Base-by-base conservation (phyloP, 2,113 vertebrate genomes). In the Garra rufa region DNA sequence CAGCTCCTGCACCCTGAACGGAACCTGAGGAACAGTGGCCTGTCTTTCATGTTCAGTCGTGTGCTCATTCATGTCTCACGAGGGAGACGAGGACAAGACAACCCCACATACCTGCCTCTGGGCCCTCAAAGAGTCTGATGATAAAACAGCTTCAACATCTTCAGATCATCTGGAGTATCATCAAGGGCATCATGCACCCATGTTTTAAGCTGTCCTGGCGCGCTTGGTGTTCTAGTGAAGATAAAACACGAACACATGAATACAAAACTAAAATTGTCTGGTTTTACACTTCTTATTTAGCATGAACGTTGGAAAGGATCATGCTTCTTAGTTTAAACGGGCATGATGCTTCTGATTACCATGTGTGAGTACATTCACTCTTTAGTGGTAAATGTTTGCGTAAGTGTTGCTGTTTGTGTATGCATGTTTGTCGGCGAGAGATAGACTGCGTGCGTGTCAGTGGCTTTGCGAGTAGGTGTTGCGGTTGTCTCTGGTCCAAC, bases 1-100 rank as follows among this genome's bases (percentile, higher is more conserved):
- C 93, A 92, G 44, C 26, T 14, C 52, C 17, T 14, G 76, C 61
- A 69, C 46, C 34, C 46, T 48, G 76, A 78, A 59, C 3, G 8
- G 83, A 83, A 87, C 41, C 67, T 61, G 71, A 73, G 43, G 74
- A 78, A 81, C 38, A 59, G 83, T 46, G 69, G 46, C 73, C 85
- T 82, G 83, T 87, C 87, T 86, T 83, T 85, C 4, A 78, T 59
- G 48, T 76, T 43, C 84, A 69, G 30, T 41, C 55, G 3, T 43
- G 19, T 38, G 59, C 63, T 57, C 74, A 17, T 59, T 7, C 55
- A 15, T 26, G 70, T 71, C 41, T 46, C 70, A 46, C 6, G n/a
- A 46, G 70, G 46, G 13, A 48, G 14, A 70, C 21, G 15, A 30
- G 30, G 34, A 21, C 9, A 63, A 82, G 34, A 69, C n/a, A 38